phyloP scores from a whole-genome alignment of 2,113 vertebrate species.

The Cynoglossus semilaevis region DNA sequence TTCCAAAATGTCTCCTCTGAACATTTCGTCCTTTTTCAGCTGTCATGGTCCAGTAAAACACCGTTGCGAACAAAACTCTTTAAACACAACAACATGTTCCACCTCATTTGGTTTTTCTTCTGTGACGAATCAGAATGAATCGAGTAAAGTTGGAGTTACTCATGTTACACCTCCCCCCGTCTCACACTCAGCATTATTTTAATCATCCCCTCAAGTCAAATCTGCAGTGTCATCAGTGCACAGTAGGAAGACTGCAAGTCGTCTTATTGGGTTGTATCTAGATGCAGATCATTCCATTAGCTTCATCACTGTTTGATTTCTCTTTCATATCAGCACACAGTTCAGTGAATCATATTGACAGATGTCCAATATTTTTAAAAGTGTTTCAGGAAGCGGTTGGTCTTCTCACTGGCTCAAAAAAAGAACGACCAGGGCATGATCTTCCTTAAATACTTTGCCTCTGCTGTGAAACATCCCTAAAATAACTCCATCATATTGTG shows the following conservation, averaged over 20 bases:
- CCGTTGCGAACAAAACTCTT: slow-evolving; percentile 14
- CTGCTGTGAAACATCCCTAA: slow-evolving; percentile 51
- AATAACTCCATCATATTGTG: slow-evolving; percentile 28
- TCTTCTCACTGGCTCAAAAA: slow-evolving; percentile 10
- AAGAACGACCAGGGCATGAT: slow-evolving; percentile 60
- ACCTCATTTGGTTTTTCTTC: background rate
- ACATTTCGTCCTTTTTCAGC: slow-evolving; percentile 27
- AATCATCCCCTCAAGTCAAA: slow-evolving; percentile 15
- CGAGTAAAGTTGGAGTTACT: background rate
- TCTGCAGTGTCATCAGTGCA: slow-evolving; percentile 36
- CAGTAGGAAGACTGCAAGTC: slow-evolving; percentile 21
- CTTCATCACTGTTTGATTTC: slow-evolving; percentile 1
- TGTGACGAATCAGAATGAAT: background rate
- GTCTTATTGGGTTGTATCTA: slow-evolving; percentile 33
- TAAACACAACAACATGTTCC: slow-evolving; percentile 1
- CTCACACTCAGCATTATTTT: slow-evolving; percentile 15
- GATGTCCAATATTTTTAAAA: background rate
- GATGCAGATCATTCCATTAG: slow-evolving; percentile 4
- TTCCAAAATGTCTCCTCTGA: slow-evolving; percentile 29
- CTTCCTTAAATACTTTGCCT: slow-evolving; percentile 87
- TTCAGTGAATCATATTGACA: background rate
- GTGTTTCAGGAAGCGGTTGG: background rate
- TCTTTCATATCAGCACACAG: background rate
- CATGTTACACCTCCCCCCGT: slow-evolving; percentile 3
- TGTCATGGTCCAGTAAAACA: slow-evolving; percentile 35